Evolutionary conservation across 2,888 invertebrate species (phyloP), one percentile per base, ranked within the genome.

Genomic region (Autographa gamma): DNA sequence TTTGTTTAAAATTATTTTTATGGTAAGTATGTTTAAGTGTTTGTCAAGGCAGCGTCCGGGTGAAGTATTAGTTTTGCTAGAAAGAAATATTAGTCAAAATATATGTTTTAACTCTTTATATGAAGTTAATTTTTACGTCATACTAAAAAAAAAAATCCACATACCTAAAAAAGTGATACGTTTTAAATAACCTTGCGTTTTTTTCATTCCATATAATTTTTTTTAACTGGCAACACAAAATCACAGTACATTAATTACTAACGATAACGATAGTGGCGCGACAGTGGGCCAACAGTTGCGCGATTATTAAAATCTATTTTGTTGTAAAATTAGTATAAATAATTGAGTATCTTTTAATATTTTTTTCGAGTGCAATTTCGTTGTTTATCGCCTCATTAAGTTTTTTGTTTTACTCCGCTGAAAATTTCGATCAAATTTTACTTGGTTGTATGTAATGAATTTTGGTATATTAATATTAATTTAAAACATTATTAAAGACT

Each of bases 331-430:
- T 19, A 43, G 56, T 69, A 52, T 59, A 14, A n/a, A 61, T 11
- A 32, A 62, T 58, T 58, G 25, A 58, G 16, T 16, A 56, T 25
- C 54, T 56, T 56, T 56, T 56, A 13, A 19, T 19, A 25, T 56
- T 25, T 54, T 56, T 19, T 18, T 59, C 32, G 63, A 60, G 76
- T 75, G 76, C 76, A 76, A 75, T 76, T 60, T 75, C 56, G 66
- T 75, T 75, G 2, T 3, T 54, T 5, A 11, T 43, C 7, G 6
- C n/a, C 58, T 38, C 25, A 1, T 56, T 52, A 18, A 41, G 16
- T 31, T 31, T 16, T 32, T 32, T 6, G 13, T 9, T 63, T 52
- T 32, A 13, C 14, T 54, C 14, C 18, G n/a, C 32, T 16, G 41
- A 32, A 64, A 71, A 52, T 32, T 59, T 25, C 25, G 19, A 56